Evolutionary conservation across 2,888 invertebrate genomes (phyloP).

Genomic region (Notodonta dromedarius): DNA sequence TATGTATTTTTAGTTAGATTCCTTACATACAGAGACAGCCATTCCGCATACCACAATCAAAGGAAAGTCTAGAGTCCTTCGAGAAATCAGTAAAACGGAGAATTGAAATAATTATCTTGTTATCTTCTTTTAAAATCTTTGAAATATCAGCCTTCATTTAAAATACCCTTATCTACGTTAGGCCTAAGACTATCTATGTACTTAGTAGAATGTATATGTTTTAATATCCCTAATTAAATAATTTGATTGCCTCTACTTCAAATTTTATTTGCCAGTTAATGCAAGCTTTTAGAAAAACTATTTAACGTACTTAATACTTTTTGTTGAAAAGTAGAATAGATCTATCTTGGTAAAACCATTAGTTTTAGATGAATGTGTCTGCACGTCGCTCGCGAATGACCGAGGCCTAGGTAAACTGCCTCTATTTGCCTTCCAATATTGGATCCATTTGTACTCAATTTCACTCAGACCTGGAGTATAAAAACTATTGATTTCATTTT

Average conservation of each 20-base stretch:
- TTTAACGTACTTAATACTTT: neutral
- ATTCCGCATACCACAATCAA: too few species aligned
- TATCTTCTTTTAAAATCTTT: too few species aligned
- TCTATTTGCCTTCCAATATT: constrained; percentile 38
- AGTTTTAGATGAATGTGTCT: constrained; percentile 29
- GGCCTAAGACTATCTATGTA: too few species aligned
- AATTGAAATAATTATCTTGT: too few species aligned
- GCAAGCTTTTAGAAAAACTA: neutral
- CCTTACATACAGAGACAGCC: too few species aligned
- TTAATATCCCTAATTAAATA: too few species aligned
- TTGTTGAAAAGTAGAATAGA: constrained; percentile 11
- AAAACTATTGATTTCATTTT: neutral
- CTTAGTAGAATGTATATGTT: too few species aligned
- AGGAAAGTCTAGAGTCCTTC: too few species aligned
- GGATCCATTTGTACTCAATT: constrained; percentile 41
- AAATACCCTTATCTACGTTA: too few species aligned
- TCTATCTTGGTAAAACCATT: constrained; percentile 24
- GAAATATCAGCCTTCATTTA: too few species aligned
- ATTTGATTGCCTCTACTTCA: neutral
- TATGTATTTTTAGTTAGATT: too few species aligned
- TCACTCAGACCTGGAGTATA: constrained; percentile 10
- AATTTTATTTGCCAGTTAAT: neutral
- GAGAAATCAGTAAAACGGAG: too few species aligned
- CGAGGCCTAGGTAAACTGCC: constrained; percentile 26
- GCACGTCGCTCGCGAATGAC: constrained; percentile 36